A percentile compares a stretch with the other conserved stretches of the same genome.
These are phyloP conservation scores for Leptatherina wallacei DNA, from an alignment of 2,797 vertebrate species.

Conservation along the genomic window DNA sequence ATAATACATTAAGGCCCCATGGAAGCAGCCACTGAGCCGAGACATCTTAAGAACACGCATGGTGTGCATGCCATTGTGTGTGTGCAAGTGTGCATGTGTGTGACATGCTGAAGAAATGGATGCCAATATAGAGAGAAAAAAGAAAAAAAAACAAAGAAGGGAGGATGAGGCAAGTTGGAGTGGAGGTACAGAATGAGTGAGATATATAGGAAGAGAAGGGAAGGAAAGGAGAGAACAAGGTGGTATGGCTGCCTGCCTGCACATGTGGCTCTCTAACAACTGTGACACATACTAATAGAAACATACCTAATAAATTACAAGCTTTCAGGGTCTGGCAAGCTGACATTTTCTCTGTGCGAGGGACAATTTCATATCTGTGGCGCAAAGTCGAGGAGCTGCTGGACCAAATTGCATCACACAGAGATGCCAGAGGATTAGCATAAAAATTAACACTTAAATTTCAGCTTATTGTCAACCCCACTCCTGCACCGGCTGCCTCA, in stretches of 20 bases:
- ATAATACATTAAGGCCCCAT: conserved; percentile 98
- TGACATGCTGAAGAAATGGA: conserved; percentile 42
- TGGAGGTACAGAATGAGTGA: conserved; percentile 41
- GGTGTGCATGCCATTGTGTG: conserved; percentile 50
- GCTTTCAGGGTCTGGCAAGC: conserved; percentile 99
- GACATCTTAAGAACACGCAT: conserved; percentile 91
- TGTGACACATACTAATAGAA: conserved; percentile 99
- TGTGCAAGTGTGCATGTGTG: conserved; percentile 24
- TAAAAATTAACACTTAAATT: conserved; percentile 99
- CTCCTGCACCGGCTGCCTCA: conserved; percentile 93
- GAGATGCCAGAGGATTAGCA: conserved; percentile 98
- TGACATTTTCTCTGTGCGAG: conserved; percentile 97
- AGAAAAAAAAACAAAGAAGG: conserved; percentile 23
- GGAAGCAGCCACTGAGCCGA: conserved; percentile 95
- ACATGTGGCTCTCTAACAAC: conserved; percentile 94
- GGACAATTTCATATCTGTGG: conserved; percentile 99
- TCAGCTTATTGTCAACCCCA: conserved; percentile 99
- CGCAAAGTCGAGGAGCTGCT: conserved; percentile 80
- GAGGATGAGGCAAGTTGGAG: conserved; percentile 40
- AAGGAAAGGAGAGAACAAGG: conserved; percentile 49
- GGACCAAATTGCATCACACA: conserved; percentile 98
- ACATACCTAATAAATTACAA: conserved; percentile 99
- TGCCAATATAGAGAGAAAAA: conserved; percentile 14
- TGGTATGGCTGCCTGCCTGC: conserved; percentile 62
- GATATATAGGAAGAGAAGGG: conserved; percentile 35